Percentiles rank a stretch among this genome's conserved stretches.
Evolutionary conservation across 1,140 invertebrate genomes (phyloP).

Genomic region (Drosophila murphyi): DNA sequence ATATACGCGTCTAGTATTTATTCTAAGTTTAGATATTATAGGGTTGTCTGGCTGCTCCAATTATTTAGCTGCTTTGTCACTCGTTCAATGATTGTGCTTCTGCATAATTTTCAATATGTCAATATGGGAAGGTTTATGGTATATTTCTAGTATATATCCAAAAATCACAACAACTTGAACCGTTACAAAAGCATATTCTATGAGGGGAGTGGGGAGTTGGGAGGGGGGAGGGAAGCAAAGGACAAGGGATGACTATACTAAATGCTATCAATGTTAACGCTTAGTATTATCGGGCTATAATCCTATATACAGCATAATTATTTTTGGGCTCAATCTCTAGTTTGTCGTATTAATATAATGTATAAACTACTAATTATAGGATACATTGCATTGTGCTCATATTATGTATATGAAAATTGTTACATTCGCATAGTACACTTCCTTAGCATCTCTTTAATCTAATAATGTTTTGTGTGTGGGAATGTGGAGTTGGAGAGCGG

Average conservation of each 20-base stretch:
- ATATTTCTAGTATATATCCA: conserved; percentile 23
- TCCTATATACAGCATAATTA: conserved; percentile 38
- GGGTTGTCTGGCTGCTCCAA: conserved; percentile 49
- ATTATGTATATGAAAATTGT: conserved; percentile 69
- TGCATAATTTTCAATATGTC: conserved; percentile 62
- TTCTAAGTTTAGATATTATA: conserved; percentile 9
- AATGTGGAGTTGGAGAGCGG: not conserved
- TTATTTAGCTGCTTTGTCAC: conserved; percentile 49
- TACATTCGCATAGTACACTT: conserved; percentile 62
- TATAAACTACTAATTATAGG: conserved; percentile 79
- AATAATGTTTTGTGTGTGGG: not conserved
- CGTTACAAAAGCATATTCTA: conserved; percentile 59
- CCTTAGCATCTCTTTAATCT: conserved; percentile 20
- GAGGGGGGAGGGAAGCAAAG: not conserved
- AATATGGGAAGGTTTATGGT: conserved; percentile 22
- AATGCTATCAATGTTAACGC: conserved; percentile 22
- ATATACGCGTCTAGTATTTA: not conserved
- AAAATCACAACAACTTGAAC: conserved; percentile 76
- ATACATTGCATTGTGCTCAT: conserved; percentile 82
- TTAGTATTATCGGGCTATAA: conserved; percentile 19
- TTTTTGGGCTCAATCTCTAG: conserved; percentile 29
- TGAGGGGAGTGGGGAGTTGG: conserved; percentile 9
- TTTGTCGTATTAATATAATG: conserved; percentile 19
- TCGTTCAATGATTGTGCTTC: conserved; percentile 76
- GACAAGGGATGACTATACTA: conserved; percentile 2